phyloP scores from a whole-genome alignment of 2,797 vertebrate genomes.

The Furcifer pardalis region DNA sequence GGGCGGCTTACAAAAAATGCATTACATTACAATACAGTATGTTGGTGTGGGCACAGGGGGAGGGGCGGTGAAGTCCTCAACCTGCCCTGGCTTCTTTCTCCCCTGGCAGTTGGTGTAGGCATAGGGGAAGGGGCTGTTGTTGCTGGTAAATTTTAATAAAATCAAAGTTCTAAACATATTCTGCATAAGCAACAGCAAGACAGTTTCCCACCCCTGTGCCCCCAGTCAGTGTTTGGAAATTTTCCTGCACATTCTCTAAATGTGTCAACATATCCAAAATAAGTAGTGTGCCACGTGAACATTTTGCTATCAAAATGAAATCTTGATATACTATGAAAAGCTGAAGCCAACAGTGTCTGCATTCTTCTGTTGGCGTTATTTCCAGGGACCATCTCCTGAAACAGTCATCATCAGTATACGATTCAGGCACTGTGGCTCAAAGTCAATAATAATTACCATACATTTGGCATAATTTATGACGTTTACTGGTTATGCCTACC shows the following conservation, averaged over 20 bases:
- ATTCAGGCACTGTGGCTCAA: conserved; percentile 22
- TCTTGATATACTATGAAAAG: conserved; percentile 21
- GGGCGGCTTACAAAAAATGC: too few relatives aligned
- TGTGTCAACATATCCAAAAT: conserved; percentile 60
- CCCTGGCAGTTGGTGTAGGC: too few relatives aligned
- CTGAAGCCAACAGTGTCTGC: not conserved
- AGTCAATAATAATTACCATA: not conserved
- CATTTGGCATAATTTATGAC: not conserved
- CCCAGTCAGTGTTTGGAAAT: conserved; percentile 65
- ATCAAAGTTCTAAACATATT: conserved; percentile 73
- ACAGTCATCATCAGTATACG: not conserved
- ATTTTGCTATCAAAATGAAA: conserved; percentile 24
- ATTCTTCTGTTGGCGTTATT: not conserved
- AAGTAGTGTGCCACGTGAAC: conserved; percentile 56
- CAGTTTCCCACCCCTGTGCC: conserved; percentile 64
- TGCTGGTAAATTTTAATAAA: conserved; percentile 74
- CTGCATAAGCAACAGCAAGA: conserved; percentile 73
- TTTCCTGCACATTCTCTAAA: conserved; percentile 64
- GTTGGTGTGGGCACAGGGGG: too few relatives aligned
- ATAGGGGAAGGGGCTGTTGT: too few relatives aligned
- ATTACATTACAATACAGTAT: too few relatives aligned
- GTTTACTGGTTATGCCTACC: not conserved
- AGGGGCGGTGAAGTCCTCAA: too few relatives aligned
- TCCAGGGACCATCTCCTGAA: conserved; percentile 3
- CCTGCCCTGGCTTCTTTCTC: too few relatives aligned